Conservation (phyloP, 1,140 invertebrate genomes). For the Varroa destructor region DNA sequence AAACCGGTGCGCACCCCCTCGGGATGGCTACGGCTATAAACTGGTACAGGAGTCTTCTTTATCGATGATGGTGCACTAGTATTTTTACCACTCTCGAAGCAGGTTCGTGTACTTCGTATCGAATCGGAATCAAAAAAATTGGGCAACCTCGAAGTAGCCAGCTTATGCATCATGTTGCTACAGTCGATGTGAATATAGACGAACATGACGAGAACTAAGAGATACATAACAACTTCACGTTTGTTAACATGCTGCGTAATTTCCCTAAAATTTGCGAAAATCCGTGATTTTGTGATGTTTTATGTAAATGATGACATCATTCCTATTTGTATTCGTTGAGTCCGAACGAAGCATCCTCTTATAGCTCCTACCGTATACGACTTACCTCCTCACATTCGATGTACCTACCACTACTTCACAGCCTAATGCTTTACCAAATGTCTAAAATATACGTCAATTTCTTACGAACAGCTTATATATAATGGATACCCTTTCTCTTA, state of each 20-base stretch:
- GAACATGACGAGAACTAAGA: not conserved
- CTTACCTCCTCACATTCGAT: no score
- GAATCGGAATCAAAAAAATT: not conserved
- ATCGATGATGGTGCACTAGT: constrained; percentile 12
- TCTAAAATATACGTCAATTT: no score
- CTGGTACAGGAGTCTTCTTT: not conserved
- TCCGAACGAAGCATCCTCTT: no score
- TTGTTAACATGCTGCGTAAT: not conserved
- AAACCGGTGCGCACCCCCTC: not conserved
- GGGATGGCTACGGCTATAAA: not conserved
- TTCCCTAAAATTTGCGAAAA: no score
- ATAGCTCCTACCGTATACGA: no score
- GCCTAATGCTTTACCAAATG: no score
- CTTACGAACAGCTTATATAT: no score
- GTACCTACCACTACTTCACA: no score
- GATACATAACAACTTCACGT: not conserved
- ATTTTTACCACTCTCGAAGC: not conserved
- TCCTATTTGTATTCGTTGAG: no score
- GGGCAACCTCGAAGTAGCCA: constrained; percentile 13
- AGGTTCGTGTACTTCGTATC: constrained; percentile 10
- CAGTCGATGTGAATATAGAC: not conserved
- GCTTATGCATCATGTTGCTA: not conserved
- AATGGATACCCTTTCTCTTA: no score
- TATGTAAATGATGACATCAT: no score
- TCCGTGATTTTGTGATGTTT: no score